Evolutionary conservation across 2,797 vertebrate genomes (phyloP), one percentile per base, ranked within the genome.

Genomic region (Microchirus variegatus): DNA sequence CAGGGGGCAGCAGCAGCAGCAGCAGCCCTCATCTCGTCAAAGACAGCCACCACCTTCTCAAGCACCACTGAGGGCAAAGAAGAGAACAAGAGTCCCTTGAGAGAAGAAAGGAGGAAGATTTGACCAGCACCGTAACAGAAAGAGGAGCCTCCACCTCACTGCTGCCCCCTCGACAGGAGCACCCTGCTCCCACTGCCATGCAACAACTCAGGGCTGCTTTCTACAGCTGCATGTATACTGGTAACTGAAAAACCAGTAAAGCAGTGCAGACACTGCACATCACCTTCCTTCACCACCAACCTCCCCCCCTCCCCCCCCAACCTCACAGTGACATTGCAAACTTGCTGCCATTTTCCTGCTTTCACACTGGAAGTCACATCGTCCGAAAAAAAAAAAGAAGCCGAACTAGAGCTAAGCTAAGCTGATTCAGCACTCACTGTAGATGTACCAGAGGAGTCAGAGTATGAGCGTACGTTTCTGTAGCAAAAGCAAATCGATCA

Each of bases 11-110:
- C 93, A 93, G 62, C 22, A 22, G 2, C 22, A 22, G 22, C 93
- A 93, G 62, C 93, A 93, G 87, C 88, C 94, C 87, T 93, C 94
- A 92, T 91, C 15, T 94, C 93, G 42, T 90, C 93, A 70, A 49
- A 69, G 56, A 69, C 83, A 80, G 81, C 77, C 78, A 75, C 66
- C 79, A 83, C 83, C 87, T 83, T 81, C 2, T 93, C 90, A 92
- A 73, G 91, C 91, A 10, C 92, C 92, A 46, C 88, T 71, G 85
- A 19, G 87, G 47, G 79, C 81, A 41, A 63, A 60, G 73, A 80
- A 63, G 63, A 75, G 63, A 72, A 86, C 0, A 91, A 86, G 91
- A 68, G 83, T 63, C 63, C 53, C 36, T 12, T 0, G 13, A 64
- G 46, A 53, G 52, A 66, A 67, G 72, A 52, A 56, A 77, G 43